phyloP scores from a whole-genome alignment of 2,888 invertebrate species.

The Spilosoma lubricipeda region DNA sequence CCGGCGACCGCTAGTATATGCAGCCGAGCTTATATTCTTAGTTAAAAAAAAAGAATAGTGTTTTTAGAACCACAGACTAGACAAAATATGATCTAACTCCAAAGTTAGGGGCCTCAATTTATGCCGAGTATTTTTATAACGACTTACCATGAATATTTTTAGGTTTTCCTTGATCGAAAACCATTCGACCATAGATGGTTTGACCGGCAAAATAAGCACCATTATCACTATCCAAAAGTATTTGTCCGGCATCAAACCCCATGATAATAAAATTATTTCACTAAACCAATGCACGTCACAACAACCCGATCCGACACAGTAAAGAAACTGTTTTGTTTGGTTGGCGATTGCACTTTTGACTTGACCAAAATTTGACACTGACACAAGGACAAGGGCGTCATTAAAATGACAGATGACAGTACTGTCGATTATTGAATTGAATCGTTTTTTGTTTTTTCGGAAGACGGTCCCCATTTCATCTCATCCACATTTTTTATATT shows the following conservation, averaged over 20 bases:
- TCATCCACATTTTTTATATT: too few relatives aligned
- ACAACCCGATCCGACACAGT: not conserved
- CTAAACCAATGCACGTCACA: constrained; percentile 1
- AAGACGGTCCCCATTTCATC: too few relatives aligned
- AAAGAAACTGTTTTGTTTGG: too few relatives aligned
- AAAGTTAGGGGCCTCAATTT: constrained; percentile 2
- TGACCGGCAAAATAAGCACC: constrained; percentile 74
- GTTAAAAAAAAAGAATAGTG: not conserved
- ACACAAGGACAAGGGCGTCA: not conserved
- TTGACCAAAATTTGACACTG: not conserved
- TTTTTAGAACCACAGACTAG: not conserved
- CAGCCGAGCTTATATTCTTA: too few relatives aligned
- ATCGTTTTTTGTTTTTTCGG: too few relatives aligned
- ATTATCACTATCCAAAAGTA: constrained; percentile 69
- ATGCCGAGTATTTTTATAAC: constrained; percentile 11
- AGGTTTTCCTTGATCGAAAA: constrained; percentile 68
- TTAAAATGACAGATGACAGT: too few relatives aligned
- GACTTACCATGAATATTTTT: constrained; percentile 77
- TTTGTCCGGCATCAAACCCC: constrained; percentile 75
- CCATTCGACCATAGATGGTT: constrained; percentile 67
- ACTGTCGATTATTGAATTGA: too few relatives aligned
- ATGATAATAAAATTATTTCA: constrained; percentile 50
- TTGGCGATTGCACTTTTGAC: too few relatives aligned
- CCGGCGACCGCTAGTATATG: not conserved
- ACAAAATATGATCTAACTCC: not conserved